These are phyloP conservation scores for Eupeodes corollae DNA, from an alignment of 1,140 invertebrate genomes.

Conservation along the genomic window DNA sequence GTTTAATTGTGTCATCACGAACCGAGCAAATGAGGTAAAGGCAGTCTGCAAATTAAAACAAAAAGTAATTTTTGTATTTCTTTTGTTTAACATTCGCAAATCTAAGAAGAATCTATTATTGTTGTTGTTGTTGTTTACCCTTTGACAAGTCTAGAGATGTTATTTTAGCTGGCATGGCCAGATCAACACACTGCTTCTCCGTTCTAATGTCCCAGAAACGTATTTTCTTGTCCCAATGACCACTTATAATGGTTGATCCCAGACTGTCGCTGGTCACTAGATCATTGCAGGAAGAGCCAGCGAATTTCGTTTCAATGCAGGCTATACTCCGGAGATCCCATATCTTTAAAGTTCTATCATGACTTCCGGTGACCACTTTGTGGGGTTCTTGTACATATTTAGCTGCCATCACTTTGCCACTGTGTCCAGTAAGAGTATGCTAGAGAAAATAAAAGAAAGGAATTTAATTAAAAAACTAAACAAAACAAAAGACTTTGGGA, in stretches of 20 bases:
- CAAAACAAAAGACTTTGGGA: not conserved
- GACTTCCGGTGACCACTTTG: slow-evolving; percentile 85
- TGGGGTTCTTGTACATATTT: slow-evolving; percentile 82
- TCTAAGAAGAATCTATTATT: not conserved
- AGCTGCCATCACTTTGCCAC: slow-evolving; percentile 87
- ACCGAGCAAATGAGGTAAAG: slow-evolving; percentile 83
- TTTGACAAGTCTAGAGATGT: slow-evolving; percentile 88
- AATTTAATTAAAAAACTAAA: not conserved
- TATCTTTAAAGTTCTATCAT: slow-evolving; percentile 92
- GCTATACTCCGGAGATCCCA: slow-evolving; percentile 90
- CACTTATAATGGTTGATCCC: slow-evolving; percentile 88
- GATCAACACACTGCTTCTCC: slow-evolving; percentile 67
- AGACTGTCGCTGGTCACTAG: slow-evolving; percentile 77
- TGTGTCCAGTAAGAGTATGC: slow-evolving; percentile 94
- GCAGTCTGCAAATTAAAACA: slow-evolving; percentile 56
- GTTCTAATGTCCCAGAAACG: slow-evolving; percentile 92
- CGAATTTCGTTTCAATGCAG: slow-evolving; percentile 93
- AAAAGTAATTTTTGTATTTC: too few relatives aligned
- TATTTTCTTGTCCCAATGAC: slow-evolving; percentile 94
- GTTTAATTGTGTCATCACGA: slow-evolving; percentile 86
- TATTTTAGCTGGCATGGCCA: slow-evolving; percentile 82
- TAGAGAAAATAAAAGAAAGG: slow-evolving; percentile 38
- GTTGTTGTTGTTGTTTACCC: slow-evolving; percentile 46
- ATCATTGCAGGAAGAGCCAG: slow-evolving; percentile 93
- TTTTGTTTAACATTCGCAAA: not conserved